Base-by-base conservation (phyloP, 2,888 invertebrate genomes). In the Peribatodes rhomboidaria region DNA sequence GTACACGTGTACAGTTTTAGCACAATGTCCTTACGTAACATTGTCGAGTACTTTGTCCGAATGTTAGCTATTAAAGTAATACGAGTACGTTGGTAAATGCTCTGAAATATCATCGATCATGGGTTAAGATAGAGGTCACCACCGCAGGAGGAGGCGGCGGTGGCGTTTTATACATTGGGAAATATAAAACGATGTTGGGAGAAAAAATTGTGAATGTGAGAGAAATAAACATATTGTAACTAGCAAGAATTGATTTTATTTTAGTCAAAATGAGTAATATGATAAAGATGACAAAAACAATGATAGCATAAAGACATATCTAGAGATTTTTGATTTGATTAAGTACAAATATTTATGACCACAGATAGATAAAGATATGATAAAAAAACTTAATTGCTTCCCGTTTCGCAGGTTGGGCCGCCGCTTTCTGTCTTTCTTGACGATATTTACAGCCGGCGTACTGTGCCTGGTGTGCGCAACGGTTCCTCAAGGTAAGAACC, bases 361-460 rank as follows among this genome's bases (percentile, higher is more conserved):
- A 10, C 11, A 9, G 1, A 18, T 11, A 0, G 8, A 1, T 42
- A 42, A 2, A 42, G 42, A 42, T 42, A 42, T 10, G 18, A 18
- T 18, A 0, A 42, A 1, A 13, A 41, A 41, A n/a, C n/a, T 16
- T 1, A 0, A 7, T 42, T 7, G 18, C 4, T 20, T 20, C 18
- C 42, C 18, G 1, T 47, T 8, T 75, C 72, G 3, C 75, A 87
- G 87, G 59, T 76, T 80, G 49, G 87, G 87, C 0, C 79, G 87
- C 0, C 80, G 85, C 6, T 78, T 74, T 54, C 67, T 86, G 33
- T 80, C 82, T 1, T 78, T 69, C 27, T 69, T 65, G 3, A 85
- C 86, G 0, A 71, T 86, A 63, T 44, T 77, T 7, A 16, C 81
- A 1, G 73, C 81, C 8, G 82, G 81, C 2, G 50, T 77, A 2